A percentile compares a stretch with the other conserved stretches of the same genome.
Conservation (phyloP, 2,113 vertebrate genomes). For the Hiodon alosoides region DNA sequence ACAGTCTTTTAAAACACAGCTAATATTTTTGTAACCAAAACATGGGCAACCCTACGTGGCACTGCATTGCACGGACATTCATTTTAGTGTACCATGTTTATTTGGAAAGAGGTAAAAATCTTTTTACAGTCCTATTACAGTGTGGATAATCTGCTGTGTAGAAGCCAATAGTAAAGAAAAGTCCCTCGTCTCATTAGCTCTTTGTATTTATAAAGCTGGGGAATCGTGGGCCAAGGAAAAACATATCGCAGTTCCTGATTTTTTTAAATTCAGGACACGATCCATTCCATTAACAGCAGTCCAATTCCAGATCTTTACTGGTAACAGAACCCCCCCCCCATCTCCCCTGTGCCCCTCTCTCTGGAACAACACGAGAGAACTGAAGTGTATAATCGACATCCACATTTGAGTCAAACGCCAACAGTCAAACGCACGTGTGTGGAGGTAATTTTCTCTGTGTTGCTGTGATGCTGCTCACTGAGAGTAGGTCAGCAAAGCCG, state of each 20-base stretch:
- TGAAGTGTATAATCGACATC: too few relatives aligned
- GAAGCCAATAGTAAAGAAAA: background rate
- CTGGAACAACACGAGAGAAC: background rate
- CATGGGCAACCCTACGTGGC: too few relatives aligned
- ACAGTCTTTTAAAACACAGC: too few relatives aligned
- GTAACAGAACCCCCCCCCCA: background rate
- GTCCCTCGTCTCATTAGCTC: background rate
- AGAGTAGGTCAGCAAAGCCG: too few relatives aligned
- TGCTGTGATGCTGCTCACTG: too few relatives aligned
- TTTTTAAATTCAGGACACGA: background rate
- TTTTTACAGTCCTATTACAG: background rate
- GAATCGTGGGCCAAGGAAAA: background rate
- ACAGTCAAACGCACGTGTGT: too few relatives aligned
- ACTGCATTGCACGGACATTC: background rate
- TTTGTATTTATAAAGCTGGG: conserved; percentile 3
- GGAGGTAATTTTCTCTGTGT: too few relatives aligned
- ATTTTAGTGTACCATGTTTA: background rate
- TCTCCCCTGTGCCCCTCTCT: background rate
- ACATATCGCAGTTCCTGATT: background rate
- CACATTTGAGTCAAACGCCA: too few relatives aligned
- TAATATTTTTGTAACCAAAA: too few relatives aligned
- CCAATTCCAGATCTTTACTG: background rate
- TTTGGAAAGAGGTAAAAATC: conserved; percentile 10
- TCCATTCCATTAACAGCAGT: conserved; percentile 2
- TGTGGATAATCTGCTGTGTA: conserved; percentile 11